Conservation (phyloP, 2,797 vertebrate species). For the Chelmon rostratus region DNA sequence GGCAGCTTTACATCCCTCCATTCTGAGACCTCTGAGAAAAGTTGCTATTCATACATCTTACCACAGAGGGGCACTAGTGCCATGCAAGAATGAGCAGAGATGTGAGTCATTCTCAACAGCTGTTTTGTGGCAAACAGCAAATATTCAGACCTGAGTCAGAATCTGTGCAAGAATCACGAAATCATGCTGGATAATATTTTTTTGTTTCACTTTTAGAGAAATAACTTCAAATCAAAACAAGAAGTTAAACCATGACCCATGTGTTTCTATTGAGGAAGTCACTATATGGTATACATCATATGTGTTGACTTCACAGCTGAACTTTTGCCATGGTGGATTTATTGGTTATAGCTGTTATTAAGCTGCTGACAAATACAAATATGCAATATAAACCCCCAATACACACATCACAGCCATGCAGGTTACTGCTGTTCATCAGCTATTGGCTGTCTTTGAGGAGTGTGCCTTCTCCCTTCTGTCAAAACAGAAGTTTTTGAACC, state of each 20-base stretch:
- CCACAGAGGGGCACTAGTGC: slow-evolving; percentile 1
- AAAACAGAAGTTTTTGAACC: slow-evolving; percentile 53
- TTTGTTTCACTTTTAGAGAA: background rate
- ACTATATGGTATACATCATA: background rate
- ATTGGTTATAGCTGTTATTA: background rate
- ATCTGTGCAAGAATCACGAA: no score
- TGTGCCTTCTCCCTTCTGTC: slow-evolving; percentile 56
- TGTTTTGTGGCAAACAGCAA: no score
- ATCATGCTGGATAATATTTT: no score
- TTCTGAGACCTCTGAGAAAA: background rate
- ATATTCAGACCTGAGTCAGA: no score
- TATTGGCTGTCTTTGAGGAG: slow-evolving; percentile 1
- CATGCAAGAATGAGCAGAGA: background rate
- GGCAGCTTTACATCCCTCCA: no score
- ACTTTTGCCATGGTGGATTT: no score
- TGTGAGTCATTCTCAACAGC: background rate
- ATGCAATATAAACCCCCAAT: background rate
- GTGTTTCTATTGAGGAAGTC: background rate
- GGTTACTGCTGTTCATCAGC: slow-evolving; percentile 40
- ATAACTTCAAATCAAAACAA: background rate
- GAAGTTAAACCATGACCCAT: background rate
- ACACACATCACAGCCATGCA: slow-evolving; percentile 1
- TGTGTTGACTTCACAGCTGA: background rate
- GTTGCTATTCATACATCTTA: slow-evolving; percentile 4
- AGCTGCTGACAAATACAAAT: background rate